Evolutionary conservation across 2,113 vertebrate genomes (phyloP), one percentile per base, ranked within the genome.

Genomic region (Butastur rufipennis): DNA sequence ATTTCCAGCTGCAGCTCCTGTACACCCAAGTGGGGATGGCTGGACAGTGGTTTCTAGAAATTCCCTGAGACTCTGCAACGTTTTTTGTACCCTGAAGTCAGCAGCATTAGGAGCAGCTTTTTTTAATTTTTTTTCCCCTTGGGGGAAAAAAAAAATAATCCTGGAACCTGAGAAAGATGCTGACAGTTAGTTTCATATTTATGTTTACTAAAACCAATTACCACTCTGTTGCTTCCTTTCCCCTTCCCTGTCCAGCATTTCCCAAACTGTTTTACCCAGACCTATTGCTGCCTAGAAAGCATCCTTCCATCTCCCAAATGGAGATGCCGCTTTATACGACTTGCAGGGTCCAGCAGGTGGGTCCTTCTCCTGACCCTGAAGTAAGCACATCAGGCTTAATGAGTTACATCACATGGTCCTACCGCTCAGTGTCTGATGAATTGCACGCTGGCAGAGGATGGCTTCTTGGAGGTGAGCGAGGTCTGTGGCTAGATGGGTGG

Each of bases 371-470:
- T 61, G 61, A 17, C 48, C 40, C 56, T 55, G 86, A 23, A 11
- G 50, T 29, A 22, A 62, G 53, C 2, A 9, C 1, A 0, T 59
- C 29, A 5, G 63, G 43, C 47, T 48, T 31, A 4, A 1, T 7
- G n/a, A 38, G 25, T 31, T 50, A n/a, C 11, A 25, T 43, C 26
- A 21, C 20, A 0, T 22, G 67, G 52, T 80, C 65, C 78, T 67
- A 10, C 29, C 1, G 0, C 23, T 42, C 55, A 3, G 1, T 7
- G 42, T 36, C 40, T 0, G 0, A 15, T 42, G 42, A n/a, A 26
- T 15, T 7, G 61, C 38, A 1, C 0, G 0, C 29, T 5, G 9
- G 38, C 3, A 0, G 15, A 38, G 66, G 21, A 20, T 15, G 52
- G 40, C 40, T 66, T 34, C 61, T 43, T 36, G 70, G 53, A 70